A percentile compares a stretch with the other conserved stretches of the same genome.
Conservation (phyloP, 2,113 vertebrate species). For the Scalopus aquaticus region DNA sequence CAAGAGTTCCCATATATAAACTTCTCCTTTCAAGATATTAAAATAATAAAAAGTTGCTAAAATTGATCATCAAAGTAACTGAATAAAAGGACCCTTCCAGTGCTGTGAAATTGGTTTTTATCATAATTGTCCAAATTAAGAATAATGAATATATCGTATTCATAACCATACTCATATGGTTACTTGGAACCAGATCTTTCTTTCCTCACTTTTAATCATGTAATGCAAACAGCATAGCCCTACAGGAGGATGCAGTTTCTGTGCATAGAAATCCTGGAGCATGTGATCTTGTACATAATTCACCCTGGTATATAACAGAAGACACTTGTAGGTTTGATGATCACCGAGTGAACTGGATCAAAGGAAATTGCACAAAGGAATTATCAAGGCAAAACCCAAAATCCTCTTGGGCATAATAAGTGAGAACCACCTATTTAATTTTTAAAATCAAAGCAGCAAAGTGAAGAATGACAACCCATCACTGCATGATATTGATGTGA, state of each 20-base stretch:
- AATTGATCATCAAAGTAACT: background rate
- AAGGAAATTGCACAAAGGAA: background rate
- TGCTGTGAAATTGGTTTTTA: background rate
- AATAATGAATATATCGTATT: background rate
- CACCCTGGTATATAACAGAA: background rate
- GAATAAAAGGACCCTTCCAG: background rate
- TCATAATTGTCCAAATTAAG: background rate
- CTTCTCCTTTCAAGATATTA: background rate
- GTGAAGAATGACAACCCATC: background rate
- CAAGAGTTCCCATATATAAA: background rate
- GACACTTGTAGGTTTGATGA: background rate
- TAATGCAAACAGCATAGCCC: background rate
- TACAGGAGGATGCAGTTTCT: background rate
- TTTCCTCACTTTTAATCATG: constrained; percentile 20
- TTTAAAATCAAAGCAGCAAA: background rate
- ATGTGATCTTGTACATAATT: background rate
- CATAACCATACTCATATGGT: background rate
- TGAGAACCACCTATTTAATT: constrained; percentile 11
- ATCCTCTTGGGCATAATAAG: background rate
- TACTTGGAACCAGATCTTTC: background rate
- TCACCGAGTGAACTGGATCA: constrained; percentile 18
- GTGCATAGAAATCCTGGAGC: background rate
- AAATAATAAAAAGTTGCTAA: background rate
- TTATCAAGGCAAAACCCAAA: background rate
- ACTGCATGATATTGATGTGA: background rate